Conservation (phyloP, 1,140 invertebrate genomes). For the Lethocerus indicus region DNA sequence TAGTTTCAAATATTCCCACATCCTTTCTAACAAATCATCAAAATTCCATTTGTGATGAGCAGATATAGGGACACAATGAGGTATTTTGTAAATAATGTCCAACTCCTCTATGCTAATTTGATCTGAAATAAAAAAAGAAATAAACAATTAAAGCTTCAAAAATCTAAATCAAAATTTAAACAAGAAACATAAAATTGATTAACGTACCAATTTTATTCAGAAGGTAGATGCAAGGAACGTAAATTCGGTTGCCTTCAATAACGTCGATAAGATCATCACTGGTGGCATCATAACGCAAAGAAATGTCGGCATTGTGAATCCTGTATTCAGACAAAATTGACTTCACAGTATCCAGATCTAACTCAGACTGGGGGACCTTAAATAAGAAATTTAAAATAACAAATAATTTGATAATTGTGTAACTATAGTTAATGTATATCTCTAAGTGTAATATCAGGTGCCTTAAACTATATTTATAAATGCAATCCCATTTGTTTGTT, state of each 20-base stretch:
- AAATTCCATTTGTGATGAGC: conserved; percentile 99
- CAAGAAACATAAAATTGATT: background rate
- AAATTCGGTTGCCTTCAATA: conserved; percentile 96
- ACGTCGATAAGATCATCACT: conserved; percentile 97
- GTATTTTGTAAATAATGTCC: conserved; percentile 98
- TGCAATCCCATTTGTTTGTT: no score
- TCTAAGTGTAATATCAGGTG: no score
- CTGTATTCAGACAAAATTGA: conserved; percentile 94
- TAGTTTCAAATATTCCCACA: conserved; percentile 96
- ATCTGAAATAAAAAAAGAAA: conserved; percentile 35
- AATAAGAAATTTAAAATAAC: conserved; percentile 18
- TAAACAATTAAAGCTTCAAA: conserved; percentile 8
- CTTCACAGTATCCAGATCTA: conserved; percentile 91
- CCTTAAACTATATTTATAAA: no score
- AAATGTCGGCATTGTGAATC: conserved; percentile 97
- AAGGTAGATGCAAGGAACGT: conserved; percentile 95
- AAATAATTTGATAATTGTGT: no score
- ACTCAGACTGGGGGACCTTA: conserved; percentile 77
- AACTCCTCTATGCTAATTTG: conserved; percentile 91
- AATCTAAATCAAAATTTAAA: background rate
- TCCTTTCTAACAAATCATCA: conserved; percentile 95
- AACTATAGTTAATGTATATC: no score
- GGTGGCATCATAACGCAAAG: conserved; percentile 84
- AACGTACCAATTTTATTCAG: conserved; percentile 88
- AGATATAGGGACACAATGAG: conserved; percentile 97